Conservation (phyloP, 2,888 invertebrate genomes). For the Heliothis peltigera region DNA sequence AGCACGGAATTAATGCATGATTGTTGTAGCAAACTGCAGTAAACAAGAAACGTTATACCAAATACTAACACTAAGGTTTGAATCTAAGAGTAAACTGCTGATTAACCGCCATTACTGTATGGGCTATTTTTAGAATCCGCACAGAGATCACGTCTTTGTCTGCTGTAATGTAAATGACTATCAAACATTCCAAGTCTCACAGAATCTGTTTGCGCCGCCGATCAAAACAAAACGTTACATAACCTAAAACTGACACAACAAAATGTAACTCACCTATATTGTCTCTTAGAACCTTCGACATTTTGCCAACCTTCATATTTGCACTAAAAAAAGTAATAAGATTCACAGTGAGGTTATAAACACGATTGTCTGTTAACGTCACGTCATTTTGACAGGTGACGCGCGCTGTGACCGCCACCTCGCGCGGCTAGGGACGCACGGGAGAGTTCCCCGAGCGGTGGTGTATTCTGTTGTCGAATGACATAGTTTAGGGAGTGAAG, state of each 20-base stretch:
- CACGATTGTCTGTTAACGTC: constrained; percentile 75
- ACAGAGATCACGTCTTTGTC: constrained; percentile 89
- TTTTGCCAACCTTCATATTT: constrained; percentile 76
- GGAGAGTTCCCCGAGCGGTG: constrained; percentile 72
- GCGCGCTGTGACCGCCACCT: constrained; percentile 77
- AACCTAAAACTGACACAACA: constrained; percentile 73
- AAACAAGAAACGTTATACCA: constrained; percentile 64
- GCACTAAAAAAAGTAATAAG: constrained; percentile 71
- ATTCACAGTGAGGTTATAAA: constrained; percentile 80
- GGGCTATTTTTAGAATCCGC: constrained; percentile 87
- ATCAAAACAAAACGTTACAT: constrained; percentile 80
- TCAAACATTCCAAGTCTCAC: constrained; percentile 70
- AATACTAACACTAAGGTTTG: constrained; percentile 72
- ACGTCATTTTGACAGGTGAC: constrained; percentile 87
- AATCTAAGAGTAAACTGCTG: constrained; percentile 84
- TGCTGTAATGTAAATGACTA: constrained; percentile 85
- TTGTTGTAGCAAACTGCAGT: constrained; percentile 57
- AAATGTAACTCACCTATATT: constrained; percentile 80
- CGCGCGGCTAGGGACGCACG: constrained; percentile 69
- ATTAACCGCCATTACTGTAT: constrained; percentile 85
- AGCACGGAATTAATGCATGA: constrained; percentile 70
- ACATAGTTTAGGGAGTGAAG: constrained; percentile 80
- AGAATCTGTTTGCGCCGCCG: constrained; percentile 65
- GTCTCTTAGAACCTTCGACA: constrained; percentile 75
- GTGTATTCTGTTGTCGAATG: constrained; percentile 71